A percentile compares a stretch with the other conserved stretches of the same genome.
Conservation (phyloP, 2,797 vertebrate species). For the Parotocinclus haroldoi region DNA sequence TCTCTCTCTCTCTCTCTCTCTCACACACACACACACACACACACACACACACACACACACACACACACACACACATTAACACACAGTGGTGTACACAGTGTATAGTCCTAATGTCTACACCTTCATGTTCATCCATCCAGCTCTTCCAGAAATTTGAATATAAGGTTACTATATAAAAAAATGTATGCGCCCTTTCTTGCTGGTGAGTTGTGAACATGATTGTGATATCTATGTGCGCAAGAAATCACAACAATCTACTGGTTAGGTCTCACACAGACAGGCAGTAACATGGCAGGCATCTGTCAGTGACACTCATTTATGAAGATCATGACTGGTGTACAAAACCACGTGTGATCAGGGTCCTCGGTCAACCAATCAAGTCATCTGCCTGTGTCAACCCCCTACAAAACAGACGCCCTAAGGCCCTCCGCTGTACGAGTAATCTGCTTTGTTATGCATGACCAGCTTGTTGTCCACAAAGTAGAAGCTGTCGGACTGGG, state of each 20-base stretch:
- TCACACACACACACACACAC: conserved; percentile 14
- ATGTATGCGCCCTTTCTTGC: conserved; percentile 25
- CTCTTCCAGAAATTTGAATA: neutral
- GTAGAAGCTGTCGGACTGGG: conserved; percentile 99
- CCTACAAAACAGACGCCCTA: conserved; percentile 42
- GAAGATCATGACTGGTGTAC: conserved; percentile 42
- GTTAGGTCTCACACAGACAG: conserved; percentile 39
- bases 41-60: neutral
- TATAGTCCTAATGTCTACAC: conserved; percentile 31
- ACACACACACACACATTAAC: conserved; percentile 6
- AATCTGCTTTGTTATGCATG: conserved; percentile 99
- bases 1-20: too few relatives aligned
- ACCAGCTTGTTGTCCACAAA: conserved; percentile 98
- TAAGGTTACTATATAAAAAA: conserved; percentile 16
- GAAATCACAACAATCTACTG: conserved; percentile 16
- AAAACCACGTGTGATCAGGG: conserved; percentile 36
- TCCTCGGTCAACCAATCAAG: conserved; percentile 37
- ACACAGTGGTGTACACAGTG: conserved; percentile 39
- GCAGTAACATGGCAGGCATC: conserved; percentile 15
- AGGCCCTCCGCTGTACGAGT: conserved; percentile 92
- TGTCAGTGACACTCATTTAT: conserved; percentile 29
- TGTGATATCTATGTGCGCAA: conserved; percentile 29
- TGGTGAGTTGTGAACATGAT: conserved; percentile 43
- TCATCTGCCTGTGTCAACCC: conserved; percentile 17
- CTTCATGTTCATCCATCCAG: neutral